phyloP scores from a whole-genome alignment of 2,888 invertebrate species.

The Chrysolina oricalcia region DNA sequence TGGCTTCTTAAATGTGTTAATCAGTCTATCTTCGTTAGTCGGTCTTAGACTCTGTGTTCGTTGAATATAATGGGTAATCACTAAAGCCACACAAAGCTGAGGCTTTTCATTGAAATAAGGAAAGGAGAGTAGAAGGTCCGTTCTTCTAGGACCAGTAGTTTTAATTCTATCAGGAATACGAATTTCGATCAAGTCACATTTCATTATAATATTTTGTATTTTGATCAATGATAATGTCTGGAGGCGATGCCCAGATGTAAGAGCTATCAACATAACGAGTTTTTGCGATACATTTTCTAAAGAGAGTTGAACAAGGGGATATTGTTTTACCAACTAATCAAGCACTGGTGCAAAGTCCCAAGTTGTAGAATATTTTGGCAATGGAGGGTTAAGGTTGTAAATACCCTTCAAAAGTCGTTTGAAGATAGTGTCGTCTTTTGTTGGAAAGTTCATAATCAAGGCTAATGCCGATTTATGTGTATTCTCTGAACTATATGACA shows the following conservation, averaged over 20 bases:
- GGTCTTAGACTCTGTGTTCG: slow-evolving; percentile 15
- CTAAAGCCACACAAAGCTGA: slow-evolving; percentile 39
- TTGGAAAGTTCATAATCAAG: not conserved
- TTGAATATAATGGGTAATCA: slow-evolving; percentile 21
- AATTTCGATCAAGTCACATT: slow-evolving; percentile 32
- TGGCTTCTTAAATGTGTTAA: slow-evolving; percentile 42
- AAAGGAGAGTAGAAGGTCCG: slow-evolving; percentile 30
- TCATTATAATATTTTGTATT: slow-evolving; percentile 23
- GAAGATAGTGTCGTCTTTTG: slow-evolving; percentile 23
- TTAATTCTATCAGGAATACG: slow-evolving; percentile 39
- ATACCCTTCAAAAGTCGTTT: slow-evolving; percentile 43
- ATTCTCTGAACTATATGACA: slow-evolving; percentile 25
- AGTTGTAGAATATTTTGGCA: slow-evolving; percentile 38
- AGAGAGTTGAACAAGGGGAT: not conserved
- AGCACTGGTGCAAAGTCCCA: slow-evolving; percentile 35
- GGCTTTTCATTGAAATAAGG: slow-evolving; percentile 35
- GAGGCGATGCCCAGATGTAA: slow-evolving; percentile 32
- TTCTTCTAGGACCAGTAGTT: slow-evolving; percentile 34
- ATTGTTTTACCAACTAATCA: slow-evolving; percentile 16
- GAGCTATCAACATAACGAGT: slow-evolving; percentile 28
- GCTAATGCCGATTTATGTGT: slow-evolving; percentile 26
- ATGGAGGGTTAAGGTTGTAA: slow-evolving; percentile 17
- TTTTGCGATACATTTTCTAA: slow-evolving; percentile 30
- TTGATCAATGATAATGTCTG: slow-evolving; percentile 36
- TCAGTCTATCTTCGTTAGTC: slow-evolving; percentile 1